These are phyloP conservation scores for Phyllotis vaccarum DNA, from an alignment of 2,797 vertebrate species.

Conservation along the genomic window DNA sequence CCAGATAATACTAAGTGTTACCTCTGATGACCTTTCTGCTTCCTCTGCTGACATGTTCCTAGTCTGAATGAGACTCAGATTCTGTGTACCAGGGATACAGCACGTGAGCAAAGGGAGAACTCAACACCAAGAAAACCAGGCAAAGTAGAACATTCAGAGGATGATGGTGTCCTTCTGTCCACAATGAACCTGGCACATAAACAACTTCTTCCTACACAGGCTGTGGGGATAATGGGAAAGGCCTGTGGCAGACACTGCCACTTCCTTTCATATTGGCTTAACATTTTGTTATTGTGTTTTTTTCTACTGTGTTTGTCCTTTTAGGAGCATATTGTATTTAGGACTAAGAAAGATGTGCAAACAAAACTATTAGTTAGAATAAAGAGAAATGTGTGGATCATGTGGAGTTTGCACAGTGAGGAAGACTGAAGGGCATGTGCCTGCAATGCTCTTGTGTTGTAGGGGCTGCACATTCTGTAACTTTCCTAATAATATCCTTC, in stretches of 20 bases:
- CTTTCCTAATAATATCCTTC: slow-evolving; percentile 75
- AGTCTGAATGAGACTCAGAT: not conserved
- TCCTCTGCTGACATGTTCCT: not conserved
- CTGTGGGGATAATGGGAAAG: not conserved
- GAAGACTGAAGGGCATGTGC: not conserved
- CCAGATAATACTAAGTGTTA: not conserved
- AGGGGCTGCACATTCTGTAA: slow-evolving; percentile 36
- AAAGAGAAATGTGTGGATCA: not conserved
- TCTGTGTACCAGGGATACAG: not conserved
- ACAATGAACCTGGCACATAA: not conserved
- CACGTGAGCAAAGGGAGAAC: not conserved
- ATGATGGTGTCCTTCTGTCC: not conserved
- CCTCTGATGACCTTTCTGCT: not conserved
- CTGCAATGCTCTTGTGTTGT: slow-evolving; percentile 14
- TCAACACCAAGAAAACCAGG: not conserved
- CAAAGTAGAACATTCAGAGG: not conserved
- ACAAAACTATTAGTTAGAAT: not conserved
- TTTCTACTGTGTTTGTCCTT: not conserved
- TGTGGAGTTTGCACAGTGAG: not conserved
- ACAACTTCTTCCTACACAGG: not conserved
- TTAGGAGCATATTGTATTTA: not conserved
- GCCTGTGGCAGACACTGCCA: not conserved
- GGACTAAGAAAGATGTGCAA: not conserved
- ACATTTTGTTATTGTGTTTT: not conserved
- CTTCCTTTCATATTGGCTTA: not conserved